Base-by-base conservation (phyloP, 2,797 vertebrate species). In the Poeciliopsis presidionis region DNA sequence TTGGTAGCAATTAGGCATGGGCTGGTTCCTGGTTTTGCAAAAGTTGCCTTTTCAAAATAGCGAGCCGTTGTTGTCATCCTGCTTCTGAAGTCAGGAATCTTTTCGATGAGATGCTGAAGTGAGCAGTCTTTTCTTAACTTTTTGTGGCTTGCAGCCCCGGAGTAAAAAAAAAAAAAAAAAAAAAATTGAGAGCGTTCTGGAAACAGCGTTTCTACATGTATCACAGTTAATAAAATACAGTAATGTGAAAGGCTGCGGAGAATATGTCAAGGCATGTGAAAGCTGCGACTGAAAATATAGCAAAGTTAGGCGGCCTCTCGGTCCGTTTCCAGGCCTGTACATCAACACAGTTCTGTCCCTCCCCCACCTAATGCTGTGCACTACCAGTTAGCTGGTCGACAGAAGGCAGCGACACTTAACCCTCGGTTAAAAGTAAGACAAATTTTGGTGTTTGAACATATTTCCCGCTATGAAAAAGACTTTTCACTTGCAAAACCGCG, bases 1-100 rank as follows among this genome's bases (percentile, higher is more conserved):
- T 45, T 70, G 41, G 25, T 70, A 28, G 67, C 67, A 45, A 70
- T 70, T 70, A 70, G 67, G 67, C 67, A 70, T 45, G 67, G 67
- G 41, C 41, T 70, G 67, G 67, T 45, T 70, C 46, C 43, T 46
- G 43, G 67, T n/a, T 28, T 28, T 70, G 3, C 28, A 70, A 28
- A 70, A 45, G 67, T 28, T 46, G 16, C 28, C 41, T n/a, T 45
- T 46, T 46, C 67, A 8, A 28, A 41, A 70, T 1, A 16, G 67
- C 41, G 46, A 69, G 28, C 2, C 20, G 5, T n/a, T 69, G 9
- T n/a, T 43, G 39, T 41, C 36, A 2, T 25, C 25, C 65, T 69
- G 41, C 41, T 46, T 46, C 67, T 28, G 8, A 13, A 46, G 67
- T 45, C 13, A 7, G n/a, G 12, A 12, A 11, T 70, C 25, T 11